Base-by-base conservation (phyloP, 2,113 vertebrate genomes). In the Siniperca chuatsi region DNA sequence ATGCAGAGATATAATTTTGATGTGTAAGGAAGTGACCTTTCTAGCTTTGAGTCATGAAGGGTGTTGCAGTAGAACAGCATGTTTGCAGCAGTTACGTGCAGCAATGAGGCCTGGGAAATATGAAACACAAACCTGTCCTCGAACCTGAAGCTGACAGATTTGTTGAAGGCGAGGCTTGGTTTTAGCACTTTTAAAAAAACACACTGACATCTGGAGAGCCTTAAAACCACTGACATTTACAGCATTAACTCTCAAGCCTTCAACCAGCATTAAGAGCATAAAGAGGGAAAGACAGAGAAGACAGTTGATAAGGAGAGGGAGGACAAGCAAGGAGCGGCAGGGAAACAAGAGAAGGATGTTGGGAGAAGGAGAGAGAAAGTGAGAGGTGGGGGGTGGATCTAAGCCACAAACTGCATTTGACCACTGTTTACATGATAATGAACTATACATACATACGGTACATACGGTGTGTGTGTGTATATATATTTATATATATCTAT, bases 161-260 rank as follows among this genome's bases (percentile, higher is more conserved):
- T 71, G 76, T 77, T 55, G 66, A 79, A 88, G 81, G 57, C 54
- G 1, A 73, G 65, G 55, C 74, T 88, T 21, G 37, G 60, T 85
- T 85, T 50, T 50, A 87, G 68, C 6, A 33, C 71, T 84, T 83
- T 79, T 65, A 79, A 79, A 84, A 58, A 67, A 50, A 50, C 15
- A 52, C n/a, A 3, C 55, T 82, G 88, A 85, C 87, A 86, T 89
- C 67, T 88, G 79, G 68, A 90, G 85, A 86, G 90, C 85, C 84
- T 90, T 92, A 89, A 93, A 93, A 91, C 70, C 84, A 74, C 74
- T 90, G 85, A 87, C 90, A 87, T 90, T 88, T 81, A 89, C 50
- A 62, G 81, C 87, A 87, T 90, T 86, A 88, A 79, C 85, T 81
- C 84, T 90, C 76, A 69, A 86, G 85, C 85, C 78, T 83, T 92